Conservation (phyloP, 2,888 invertebrate species). For the Cephus spinipes region DNA sequence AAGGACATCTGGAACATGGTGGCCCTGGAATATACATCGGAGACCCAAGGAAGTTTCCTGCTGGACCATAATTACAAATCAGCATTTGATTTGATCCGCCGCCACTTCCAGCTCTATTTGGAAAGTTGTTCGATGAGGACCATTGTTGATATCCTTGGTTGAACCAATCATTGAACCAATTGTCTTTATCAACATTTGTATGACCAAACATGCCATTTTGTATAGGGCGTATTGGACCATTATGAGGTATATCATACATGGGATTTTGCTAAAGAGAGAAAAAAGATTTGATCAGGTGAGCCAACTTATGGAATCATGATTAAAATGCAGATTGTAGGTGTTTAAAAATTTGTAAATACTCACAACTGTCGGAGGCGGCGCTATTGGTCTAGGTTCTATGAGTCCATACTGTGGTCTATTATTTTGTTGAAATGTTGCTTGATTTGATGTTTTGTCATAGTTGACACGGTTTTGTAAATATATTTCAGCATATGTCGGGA, state of each 20-base stretch:
- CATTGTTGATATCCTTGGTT: background rate
- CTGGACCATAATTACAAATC: conserved; percentile 66
- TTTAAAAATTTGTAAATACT: background rate
- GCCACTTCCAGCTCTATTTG: background rate
- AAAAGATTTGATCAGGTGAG: background rate
- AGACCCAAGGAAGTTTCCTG: conserved; percentile 55
- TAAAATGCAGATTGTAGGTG: background rate
- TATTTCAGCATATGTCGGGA: background rate
- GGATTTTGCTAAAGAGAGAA: background rate
- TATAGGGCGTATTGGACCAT: background rate
- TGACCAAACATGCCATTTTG: background rate
- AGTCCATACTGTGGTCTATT: background rate
- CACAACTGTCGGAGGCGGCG: background rate
- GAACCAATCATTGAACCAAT: background rate
- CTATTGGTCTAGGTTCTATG: background rate
- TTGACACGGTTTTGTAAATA: background rate
- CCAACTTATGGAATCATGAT: background rate
- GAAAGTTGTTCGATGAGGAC: background rate
- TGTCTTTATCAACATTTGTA: background rate
- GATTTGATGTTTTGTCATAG: background rate
- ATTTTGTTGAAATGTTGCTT: background rate
- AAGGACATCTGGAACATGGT: conserved; percentile 1
- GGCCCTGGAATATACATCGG: conserved; percentile 48
- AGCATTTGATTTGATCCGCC: conserved; percentile 27
- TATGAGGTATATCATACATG: background rate